Conservation (phyloP, 2,113 vertebrate genomes). For the Grus americana region DNA sequence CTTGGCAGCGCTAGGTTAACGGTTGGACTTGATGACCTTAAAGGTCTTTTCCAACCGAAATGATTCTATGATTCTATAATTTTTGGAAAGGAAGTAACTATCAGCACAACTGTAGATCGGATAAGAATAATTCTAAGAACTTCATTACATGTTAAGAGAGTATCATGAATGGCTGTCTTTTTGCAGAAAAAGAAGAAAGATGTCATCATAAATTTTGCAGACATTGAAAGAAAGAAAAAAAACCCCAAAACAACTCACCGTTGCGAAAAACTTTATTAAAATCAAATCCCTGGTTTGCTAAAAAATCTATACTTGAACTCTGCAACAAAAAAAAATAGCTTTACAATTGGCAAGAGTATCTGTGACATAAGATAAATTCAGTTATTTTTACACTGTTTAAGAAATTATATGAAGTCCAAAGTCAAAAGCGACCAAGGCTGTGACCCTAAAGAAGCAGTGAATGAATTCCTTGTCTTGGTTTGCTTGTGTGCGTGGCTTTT, state of each 20-base stretch:
- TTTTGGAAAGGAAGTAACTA: background rate
- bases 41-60: no score
- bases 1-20: no score
- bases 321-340: conserved; percentile 72
- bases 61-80: no score
- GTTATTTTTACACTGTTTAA: background rate
- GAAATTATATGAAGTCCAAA: background rate
- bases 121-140: background rate
- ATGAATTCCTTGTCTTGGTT: no score
- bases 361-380: background rate
- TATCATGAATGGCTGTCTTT: background rate
- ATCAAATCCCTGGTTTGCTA: conserved; percentile 98
- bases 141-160: background rate
- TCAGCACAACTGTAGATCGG: background rate
- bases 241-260: conserved; percentile 75
- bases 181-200: background rate
- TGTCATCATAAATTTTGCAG: background rate
- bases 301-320: conserved; percentile 99
- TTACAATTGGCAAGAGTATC: background rate
- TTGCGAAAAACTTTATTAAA: conserved; percentile 98
- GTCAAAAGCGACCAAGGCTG: background rate
- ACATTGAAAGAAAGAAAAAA: background rate
- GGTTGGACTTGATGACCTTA: no score
- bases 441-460: background rate
- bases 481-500: no score